These are phyloP conservation scores for Onychomys torridus DNA, from an alignment of 2,797 vertebrate species.

Conservation along the genomic window DNA sequence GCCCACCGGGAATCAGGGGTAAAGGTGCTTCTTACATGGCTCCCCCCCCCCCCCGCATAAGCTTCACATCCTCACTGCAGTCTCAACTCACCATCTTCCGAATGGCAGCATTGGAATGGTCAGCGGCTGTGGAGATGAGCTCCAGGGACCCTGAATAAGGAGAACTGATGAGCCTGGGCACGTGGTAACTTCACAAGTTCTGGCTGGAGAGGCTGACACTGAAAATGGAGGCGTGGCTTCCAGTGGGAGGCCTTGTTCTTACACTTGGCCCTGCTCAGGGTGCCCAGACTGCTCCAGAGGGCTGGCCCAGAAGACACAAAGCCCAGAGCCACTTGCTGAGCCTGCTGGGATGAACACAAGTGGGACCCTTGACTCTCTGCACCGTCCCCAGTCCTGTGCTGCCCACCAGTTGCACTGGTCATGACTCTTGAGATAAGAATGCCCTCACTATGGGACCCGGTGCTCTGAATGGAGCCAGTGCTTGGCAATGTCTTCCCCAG, in stretches of 20 bases:
- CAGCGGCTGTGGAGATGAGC: slow-evolving; percentile 97
- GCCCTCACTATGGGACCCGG: neutral
- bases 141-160: slow-evolving; percentile 94
- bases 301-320: neutral
- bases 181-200: rapidly evolving
- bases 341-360: neutral
- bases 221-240: neutral
- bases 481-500: neutral
- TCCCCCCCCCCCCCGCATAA: too few relatives aligned
- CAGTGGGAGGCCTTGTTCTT: neutral
- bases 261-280: neutral
- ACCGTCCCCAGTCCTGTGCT: neutral
- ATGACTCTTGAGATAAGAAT: too few relatives aligned
- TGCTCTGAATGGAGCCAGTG: neutral
- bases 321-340: neutral
- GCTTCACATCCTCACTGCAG: rapidly evolving
- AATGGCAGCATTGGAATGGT: slow-evolving; percentile 98
- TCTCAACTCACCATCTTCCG: slow-evolving; percentile 95
- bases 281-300: neutral
- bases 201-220: neutral
- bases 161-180: neutral
- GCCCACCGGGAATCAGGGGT: neutral
- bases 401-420: neutral
- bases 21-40: neutral
- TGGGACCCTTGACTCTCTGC: neutral